phyloP scores from a whole-genome alignment of 1,140 invertebrate species.

The Drosophila pseudoananassae region DNA sequence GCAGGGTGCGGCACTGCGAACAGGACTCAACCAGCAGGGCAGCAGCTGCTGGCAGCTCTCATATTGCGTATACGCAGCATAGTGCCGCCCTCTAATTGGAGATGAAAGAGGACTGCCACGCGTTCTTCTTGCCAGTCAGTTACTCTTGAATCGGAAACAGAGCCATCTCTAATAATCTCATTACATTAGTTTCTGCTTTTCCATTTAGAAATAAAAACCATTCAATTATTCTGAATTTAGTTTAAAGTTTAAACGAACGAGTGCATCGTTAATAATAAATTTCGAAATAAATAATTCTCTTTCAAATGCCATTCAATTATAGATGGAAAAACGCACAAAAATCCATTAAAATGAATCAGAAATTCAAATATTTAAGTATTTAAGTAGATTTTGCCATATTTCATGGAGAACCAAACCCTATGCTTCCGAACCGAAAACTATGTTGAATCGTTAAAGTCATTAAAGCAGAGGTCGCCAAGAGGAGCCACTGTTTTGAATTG shows the following conservation, averaged over 20 bases:
- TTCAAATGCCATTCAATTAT: not conserved
- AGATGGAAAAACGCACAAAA: not conserved
- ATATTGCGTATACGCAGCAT: constrained; percentile 37
- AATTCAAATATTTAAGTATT: not conserved
- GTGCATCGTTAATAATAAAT: not conserved
- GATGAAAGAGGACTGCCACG: not conserved
- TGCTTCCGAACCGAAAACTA: not conserved
- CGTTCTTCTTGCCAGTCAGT: not conserved
- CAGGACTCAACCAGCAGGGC: not conserved
- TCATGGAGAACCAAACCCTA: not conserved
- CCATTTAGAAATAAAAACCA: not conserved
- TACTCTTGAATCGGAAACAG: not conserved
- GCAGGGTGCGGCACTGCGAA: not conserved
- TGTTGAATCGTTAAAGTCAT: not conserved
- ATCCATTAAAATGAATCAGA: not conserved
- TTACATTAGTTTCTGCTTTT: not conserved
- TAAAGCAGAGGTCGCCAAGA: not conserved
- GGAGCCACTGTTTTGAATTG: too few relatives aligned
- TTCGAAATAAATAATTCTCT: not conserved
- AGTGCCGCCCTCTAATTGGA: not conserved
- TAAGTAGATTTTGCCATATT: not conserved
- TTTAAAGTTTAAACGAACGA: not conserved
- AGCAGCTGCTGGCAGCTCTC: constrained; percentile 35
- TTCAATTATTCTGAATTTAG: not conserved
- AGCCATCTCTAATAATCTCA: not conserved